Evolutionary conservation across 1,140 invertebrate genomes (phyloP).

Genomic region (Cherax destructor): DNA sequence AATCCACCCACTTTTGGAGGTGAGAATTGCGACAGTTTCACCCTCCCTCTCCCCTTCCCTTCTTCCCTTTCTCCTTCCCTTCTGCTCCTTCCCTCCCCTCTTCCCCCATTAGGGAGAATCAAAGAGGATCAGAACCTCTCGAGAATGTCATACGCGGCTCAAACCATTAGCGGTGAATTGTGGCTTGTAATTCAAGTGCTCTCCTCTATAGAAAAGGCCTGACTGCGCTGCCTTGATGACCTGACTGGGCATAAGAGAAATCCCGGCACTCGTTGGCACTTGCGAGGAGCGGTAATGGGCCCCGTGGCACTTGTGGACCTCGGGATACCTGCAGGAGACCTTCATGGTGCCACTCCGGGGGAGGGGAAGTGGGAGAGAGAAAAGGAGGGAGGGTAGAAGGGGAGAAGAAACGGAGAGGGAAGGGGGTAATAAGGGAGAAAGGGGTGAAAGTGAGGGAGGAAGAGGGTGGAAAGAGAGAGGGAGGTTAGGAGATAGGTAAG

Average conservation of each 20-base stretch:
- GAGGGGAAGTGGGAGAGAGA: neutral
- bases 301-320: slow-evolving; percentile 6
- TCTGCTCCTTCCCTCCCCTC: neutral
- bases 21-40: too few relatives aligned
- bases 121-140: slow-evolving; percentile 3
- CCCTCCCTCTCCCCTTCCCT: too few relatives aligned
- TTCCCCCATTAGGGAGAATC: neutral
- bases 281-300: neutral
- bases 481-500: too few relatives aligned
- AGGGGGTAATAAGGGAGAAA: too few relatives aligned
- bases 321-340: neutral
- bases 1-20: too few relatives aligned
- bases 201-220: slow-evolving; percentile 4
- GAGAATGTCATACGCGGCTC: neutral
- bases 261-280: neutral
- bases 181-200: slow-evolving; percentile 7
- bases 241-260: slow-evolving; percentile 2
- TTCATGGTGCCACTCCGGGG: neutral
- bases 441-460: neutral
- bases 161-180: slow-evolving; percentile 4
- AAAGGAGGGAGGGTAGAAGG: too few relatives aligned
- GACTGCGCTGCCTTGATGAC: slow-evolving; percentile 1
- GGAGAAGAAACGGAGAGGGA: too few relatives aligned
- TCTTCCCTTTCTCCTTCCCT: neutral
- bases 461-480: too few relatives aligned